Evolutionary conservation across 2,888 invertebrate genomes (phyloP).

Genomic region (Schizotus pectinicornis): DNA sequence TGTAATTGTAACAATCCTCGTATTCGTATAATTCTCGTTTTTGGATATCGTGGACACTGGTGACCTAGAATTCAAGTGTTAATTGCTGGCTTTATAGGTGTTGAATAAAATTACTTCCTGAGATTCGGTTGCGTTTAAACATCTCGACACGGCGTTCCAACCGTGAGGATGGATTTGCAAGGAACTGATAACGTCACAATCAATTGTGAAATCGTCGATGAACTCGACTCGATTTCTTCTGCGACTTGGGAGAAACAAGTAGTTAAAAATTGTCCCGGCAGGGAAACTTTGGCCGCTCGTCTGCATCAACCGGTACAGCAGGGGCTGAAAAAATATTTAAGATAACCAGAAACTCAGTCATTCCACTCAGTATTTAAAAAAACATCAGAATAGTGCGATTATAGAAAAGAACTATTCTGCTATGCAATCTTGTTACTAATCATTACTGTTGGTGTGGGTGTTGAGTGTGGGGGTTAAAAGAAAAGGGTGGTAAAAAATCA

Average conservation of each 20-base stretch:
- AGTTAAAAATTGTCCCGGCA: conserved; percentile 79
- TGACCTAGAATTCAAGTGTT: conserved; percentile 69
- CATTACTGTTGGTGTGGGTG: too few relatives aligned
- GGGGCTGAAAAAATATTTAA: too few relatives aligned
- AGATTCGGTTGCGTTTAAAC: conserved; percentile 83
- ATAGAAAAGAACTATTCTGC: too few relatives aligned
- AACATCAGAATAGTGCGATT: too few relatives aligned
- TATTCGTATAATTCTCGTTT: conserved; percentile 62
- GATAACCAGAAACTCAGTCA: too few relatives aligned
- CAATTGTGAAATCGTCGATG: conserved; percentile 90
- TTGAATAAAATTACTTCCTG: conserved; percentile 72
- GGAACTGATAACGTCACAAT: conserved; percentile 90
- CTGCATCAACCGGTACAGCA: conserved; percentile 89
- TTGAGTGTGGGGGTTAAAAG: too few relatives aligned
- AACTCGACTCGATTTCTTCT: conserved; percentile 87
- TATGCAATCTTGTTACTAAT: too few relatives aligned
- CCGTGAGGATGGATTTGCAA: conserved; percentile 89
- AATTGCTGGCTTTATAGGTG: not conserved
- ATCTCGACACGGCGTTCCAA: conserved; percentile 87
- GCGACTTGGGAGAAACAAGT: conserved; percentile 76
- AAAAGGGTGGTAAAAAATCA: too few relatives aligned
- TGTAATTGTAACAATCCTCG: conserved; percentile 50
- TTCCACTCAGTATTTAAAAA: too few relatives aligned
- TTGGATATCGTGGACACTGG: conserved; percentile 93
- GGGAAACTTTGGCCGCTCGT: conserved; percentile 82